Percentiles rank a stretch among this genome's conserved stretches.
phyloP scores from a whole-genome alignment of 2,113 vertebrate species.

The Machaerirhynchus nigripectus region DNA sequence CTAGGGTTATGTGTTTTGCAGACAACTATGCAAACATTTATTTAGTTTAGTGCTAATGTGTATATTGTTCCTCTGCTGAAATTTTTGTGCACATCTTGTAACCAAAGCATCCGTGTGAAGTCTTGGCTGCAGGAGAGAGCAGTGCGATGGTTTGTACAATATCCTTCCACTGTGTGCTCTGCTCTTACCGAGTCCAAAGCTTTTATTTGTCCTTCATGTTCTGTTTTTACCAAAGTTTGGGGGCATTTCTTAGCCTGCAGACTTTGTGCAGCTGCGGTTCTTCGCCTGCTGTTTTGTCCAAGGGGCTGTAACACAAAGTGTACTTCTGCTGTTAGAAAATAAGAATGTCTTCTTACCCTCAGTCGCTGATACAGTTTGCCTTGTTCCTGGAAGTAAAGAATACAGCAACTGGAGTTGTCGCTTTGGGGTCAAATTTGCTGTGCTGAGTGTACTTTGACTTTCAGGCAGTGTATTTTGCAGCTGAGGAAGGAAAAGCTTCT shows the following conservation, averaged over 20 bases:
- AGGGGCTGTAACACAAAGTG: not conserved
- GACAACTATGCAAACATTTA: not conserved
- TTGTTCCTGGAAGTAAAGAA: not conserved
- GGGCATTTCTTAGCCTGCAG: not conserved
- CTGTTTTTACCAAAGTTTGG: not conserved
- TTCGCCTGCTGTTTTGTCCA: not conserved
- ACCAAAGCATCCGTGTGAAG: not conserved
- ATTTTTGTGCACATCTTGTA: not conserved
- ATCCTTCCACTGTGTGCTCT: not conserved
- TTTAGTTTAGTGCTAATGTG: not conserved
- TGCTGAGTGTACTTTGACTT: not conserved
- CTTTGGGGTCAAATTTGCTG: not conserved
- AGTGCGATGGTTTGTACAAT: not conserved
- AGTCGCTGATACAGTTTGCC: not conserved
- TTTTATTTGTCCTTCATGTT: not conserved
- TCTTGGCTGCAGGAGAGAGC: not conserved
- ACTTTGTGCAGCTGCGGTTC: not conserved
- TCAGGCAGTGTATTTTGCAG: not conserved
- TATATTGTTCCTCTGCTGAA: not conserved
- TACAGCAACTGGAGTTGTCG: not conserved
- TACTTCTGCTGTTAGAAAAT: not conserved
- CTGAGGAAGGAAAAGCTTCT: not conserved
- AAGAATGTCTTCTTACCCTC: not conserved
- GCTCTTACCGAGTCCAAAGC: not conserved
- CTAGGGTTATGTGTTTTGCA: not conserved